Base-by-base conservation (phyloP, 2,113 vertebrate species). In the Mesoclemmys tuberculata region DNA sequence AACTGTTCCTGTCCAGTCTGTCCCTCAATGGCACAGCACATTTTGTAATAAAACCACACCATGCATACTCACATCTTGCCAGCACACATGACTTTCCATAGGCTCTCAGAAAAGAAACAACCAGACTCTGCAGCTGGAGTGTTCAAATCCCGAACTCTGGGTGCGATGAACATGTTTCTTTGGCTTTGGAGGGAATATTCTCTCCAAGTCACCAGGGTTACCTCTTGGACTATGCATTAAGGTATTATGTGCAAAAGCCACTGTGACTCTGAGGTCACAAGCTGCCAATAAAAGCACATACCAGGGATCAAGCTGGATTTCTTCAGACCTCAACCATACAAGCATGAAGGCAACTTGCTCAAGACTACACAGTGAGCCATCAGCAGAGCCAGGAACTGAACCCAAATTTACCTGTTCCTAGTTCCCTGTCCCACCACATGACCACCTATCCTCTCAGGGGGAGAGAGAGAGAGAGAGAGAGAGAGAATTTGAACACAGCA, bases 131-230 rank as follows among this genome's bases (percentile, higher is more conserved):
- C 85, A 89, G 81, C 79, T 88, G 78, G 2, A 46, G 93, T 22
- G 64, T 61, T 90, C 87, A 71, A 93, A 78, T n/a, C 41, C 52
- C 77, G 88, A 88, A 84, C 93, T 90, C 41, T 31, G 90, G 85
- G 35, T 5, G 27, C 80, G 84, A 54, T 78, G 80, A 92, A 52
- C 29, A 90, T 48, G 55, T 4, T 2, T 0, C 64, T 38, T 0
- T 54, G 74, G 46, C 80, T 84, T 80, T 31, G 29, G 82, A 90
- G 19, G 85, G 13, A 84, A 56, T 10, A 18, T 38, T 91, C 89
- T 48, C 58, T 80, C 1, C 10, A 54, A 51, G 54, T 75, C 94
- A 38, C n/a, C 77, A 84, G 7, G 64, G 18, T 64, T 93, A 41
- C 75, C 35, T 90, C 91, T 84, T 81, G 44, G 71, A 78, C 80